These are phyloP conservation scores for Cosmopolites sordidus DNA, from an alignment of 2,888 invertebrate species.

Conservation along the genomic window DNA sequence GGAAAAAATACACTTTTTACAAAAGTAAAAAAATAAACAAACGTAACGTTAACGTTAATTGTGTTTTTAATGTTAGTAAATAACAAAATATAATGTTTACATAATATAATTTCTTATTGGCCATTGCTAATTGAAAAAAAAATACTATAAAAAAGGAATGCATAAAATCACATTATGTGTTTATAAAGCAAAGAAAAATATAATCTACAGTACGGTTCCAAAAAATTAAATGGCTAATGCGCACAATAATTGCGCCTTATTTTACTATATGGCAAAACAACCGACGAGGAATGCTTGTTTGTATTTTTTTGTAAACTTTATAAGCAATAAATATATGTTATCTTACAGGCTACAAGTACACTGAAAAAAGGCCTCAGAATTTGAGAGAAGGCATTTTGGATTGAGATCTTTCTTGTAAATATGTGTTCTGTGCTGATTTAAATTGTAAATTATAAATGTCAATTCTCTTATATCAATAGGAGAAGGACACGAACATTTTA, in stretches of 20 bases:
- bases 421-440: no score
- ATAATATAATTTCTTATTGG: slow-evolving; percentile 1
- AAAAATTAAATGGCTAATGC: background rate
- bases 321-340: slow-evolving; percentile 24
- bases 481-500: no score
- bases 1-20: slow-evolving; percentile 33
- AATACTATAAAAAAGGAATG: slow-evolving; percentile 1
- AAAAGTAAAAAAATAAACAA: slow-evolving; percentile 27
- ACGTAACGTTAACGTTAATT: slow-evolving; percentile 25
- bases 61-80: background rate
- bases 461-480: no score
- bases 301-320: slow-evolving; percentile 8
- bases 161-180: slow-evolving; percentile 1
- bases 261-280: no score
- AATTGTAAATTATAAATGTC: no score
- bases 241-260: background rate
- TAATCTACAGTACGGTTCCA: background rate
- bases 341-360: slow-evolving; percentile 33
- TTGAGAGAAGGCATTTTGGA: slow-evolving; percentile 32
- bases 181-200: no score
- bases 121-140: background rate
- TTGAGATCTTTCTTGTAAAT: no score
- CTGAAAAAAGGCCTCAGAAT: slow-evolving; percentile 35
- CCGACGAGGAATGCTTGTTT: no score
- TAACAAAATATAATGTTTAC: background rate